These are phyloP conservation scores for Bothrops jararaca DNA, from an alignment of 2,113 vertebrate species.

Conservation along the genomic window DNA sequence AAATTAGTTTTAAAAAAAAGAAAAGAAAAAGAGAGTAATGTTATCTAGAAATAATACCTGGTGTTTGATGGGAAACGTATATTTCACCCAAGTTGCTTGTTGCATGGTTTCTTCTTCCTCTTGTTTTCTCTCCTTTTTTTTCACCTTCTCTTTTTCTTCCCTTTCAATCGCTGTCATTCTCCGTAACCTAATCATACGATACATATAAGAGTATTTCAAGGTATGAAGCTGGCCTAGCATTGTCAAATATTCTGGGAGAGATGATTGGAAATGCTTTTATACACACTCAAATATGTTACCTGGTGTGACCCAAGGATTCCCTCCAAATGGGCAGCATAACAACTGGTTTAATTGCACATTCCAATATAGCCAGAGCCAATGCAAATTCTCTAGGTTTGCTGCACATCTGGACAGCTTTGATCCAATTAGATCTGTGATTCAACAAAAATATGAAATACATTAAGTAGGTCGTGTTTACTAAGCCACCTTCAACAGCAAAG, in stretches of 20 bases:
- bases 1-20: not conserved
- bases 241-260: not conserved
- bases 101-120: constrained; percentile 96
- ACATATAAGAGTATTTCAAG: not conserved
- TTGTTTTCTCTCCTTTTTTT: constrained; percentile 93
- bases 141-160: constrained; percentile 95
- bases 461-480: not conserved
- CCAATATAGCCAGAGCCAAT: constrained; percentile 92
- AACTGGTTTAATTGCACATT: constrained; percentile 98
- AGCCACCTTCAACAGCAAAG: not conserved
- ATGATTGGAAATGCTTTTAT: not conserved
- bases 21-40: not conserved
- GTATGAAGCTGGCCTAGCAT: not conserved
- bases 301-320: constrained; percentile 94
- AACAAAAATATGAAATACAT: constrained; percentile 21
- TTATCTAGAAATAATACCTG: constrained; percentile 73
- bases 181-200: constrained; percentile 76
- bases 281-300: constrained; percentile 69
- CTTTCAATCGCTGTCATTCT: constrained; percentile 96
- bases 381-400: constrained; percentile 98
- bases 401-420: constrained; percentile 99
- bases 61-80: constrained; percentile 94
- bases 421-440: constrained; percentile 89
- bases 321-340: constrained; percentile 95
- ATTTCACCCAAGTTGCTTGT: constrained; percentile 96